phyloP scores from a whole-genome alignment of 2,888 invertebrate species.

The Psylliodes chrysocephalus region DNA sequence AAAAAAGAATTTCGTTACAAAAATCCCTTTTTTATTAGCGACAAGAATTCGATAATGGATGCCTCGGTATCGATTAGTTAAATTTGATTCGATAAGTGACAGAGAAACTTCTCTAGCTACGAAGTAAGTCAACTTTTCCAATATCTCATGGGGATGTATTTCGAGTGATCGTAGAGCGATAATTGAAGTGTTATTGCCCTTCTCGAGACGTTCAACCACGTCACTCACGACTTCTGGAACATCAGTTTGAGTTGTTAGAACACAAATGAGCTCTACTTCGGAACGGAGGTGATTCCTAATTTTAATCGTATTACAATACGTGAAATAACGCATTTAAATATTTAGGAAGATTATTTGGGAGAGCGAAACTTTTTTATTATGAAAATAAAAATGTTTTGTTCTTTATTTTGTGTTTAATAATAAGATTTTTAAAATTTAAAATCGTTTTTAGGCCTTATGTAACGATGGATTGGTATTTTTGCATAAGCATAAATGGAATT shows the following conservation, averaged over 20 bases:
- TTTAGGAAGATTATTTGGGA: no score
- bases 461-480: no score
- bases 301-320: background rate
- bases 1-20: no score
- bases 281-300: background rate
- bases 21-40: background rate
- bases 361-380: no score
- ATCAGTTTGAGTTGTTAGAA: background rate
- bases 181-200: slow-evolving; percentile 18
- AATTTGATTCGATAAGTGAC: background rate
- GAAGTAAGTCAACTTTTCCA: slow-evolving; percentile 2
- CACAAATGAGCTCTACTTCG: slow-evolving; percentile 1
- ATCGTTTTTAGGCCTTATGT: no score
- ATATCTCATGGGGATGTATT: slow-evolving; percentile 7
- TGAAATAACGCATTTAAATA: no score
- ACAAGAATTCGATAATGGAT: no score
- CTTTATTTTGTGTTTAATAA: no score
- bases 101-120: background rate
- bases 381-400: no score
- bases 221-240: slow-evolving; percentile 8
- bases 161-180: slow-evolving; percentile 9
- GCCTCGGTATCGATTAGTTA: slow-evolving; percentile 1
- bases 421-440: no score
- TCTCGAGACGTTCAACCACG: background rate
- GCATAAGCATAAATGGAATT: no score